These are phyloP conservation scores for Chymomyza procnemis DNA, from an alignment of 2,888 invertebrate species.

Conservation along the genomic window DNA sequence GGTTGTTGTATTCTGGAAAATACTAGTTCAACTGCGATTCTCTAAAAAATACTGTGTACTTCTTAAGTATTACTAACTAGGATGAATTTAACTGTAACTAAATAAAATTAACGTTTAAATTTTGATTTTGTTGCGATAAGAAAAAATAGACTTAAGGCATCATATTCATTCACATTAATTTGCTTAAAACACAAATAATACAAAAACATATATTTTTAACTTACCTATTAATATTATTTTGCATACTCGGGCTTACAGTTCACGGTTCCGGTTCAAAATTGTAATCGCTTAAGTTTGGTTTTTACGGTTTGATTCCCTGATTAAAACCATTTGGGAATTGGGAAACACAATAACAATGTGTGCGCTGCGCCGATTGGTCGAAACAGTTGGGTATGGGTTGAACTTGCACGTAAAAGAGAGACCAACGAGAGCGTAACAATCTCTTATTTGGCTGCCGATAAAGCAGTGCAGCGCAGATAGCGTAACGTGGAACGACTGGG, in stretches of 20 bases:
- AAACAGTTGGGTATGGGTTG: constrained; percentile 33
- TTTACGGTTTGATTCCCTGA: neutral
- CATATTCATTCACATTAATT: no score
- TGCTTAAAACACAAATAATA: neutral
- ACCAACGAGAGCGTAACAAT: constrained; percentile 24
- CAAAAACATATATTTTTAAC: constrained; percentile 4
- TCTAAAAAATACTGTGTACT: no score
- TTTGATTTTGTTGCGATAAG: no score
- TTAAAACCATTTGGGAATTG: constrained; percentile 54
- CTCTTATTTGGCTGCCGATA: constrained; percentile 36
- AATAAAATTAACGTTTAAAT: no score
- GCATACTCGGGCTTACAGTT: constrained; percentile 11
- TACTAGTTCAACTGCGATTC: no score
- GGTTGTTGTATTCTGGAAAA: no score
- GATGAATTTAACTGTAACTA: no score
- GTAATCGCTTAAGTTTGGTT: neutral
- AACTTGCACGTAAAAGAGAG: constrained; percentile 42
- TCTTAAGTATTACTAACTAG: no score
- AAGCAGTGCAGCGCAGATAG: constrained; percentile 42
- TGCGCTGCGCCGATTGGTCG: constrained; percentile 62
- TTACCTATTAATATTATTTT: constrained; percentile 61
- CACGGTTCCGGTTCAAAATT: neutral
- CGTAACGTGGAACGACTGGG: constrained; percentile 21
- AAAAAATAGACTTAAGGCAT: no score
- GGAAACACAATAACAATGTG: constrained; percentile 59